These are phyloP conservation scores for Oscheius onirici DNA, from an alignment of 2,888 invertebrate species.

Conservation along the genomic window DNA sequence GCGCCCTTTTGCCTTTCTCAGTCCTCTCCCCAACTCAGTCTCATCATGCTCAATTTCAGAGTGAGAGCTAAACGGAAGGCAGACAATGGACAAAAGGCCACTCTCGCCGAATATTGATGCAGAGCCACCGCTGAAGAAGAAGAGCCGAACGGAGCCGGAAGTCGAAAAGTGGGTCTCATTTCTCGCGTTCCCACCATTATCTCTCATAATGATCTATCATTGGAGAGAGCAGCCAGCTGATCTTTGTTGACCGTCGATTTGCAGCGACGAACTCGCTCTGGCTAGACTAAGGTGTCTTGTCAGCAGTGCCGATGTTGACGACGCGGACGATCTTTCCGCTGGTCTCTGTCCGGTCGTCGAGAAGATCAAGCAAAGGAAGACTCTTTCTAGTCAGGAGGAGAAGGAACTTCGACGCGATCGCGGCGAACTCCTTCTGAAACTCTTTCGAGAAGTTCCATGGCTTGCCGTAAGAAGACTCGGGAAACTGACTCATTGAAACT, in stretches of 20 bases:
- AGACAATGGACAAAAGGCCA: slow-evolving; percentile 22
- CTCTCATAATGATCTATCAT: slow-evolving; percentile 4
- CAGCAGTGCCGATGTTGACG: slow-evolving; percentile 21
- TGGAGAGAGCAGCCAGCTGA: slow-evolving; percentile 16
- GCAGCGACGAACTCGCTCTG: slow-evolving; percentile 23
- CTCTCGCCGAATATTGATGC: slow-evolving; percentile 26
- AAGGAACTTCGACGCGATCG: slow-evolving; percentile 34
- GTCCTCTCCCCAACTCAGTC: not conserved
- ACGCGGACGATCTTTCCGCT: slow-evolving; percentile 13
- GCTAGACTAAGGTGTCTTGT: slow-evolving; percentile 31
- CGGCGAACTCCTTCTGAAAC: slow-evolving; percentile 32
- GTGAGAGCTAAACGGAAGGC: not conserved
- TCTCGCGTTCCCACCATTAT: not conserved
- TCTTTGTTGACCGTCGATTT: slow-evolving; percentile 24
- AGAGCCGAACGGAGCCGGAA: slow-evolving; percentile 23
- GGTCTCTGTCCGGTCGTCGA: not conserved
- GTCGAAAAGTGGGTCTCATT: slow-evolving; percentile 23
- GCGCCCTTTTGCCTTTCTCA: slow-evolving; percentile 11
- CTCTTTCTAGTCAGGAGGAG: slow-evolving; percentile 31
- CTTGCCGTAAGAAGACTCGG: slow-evolving; percentile 15
- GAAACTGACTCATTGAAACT: not conserved
- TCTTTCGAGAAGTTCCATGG: slow-evolving; percentile 31
- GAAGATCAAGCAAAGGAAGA: slow-evolving; percentile 1
- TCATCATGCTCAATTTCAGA: not conserved
- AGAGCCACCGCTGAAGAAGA: slow-evolving; percentile 9